These are phyloP conservation scores for Sander lucioperca DNA, from an alignment of 2,113 vertebrate species.

Conservation along the genomic window DNA sequence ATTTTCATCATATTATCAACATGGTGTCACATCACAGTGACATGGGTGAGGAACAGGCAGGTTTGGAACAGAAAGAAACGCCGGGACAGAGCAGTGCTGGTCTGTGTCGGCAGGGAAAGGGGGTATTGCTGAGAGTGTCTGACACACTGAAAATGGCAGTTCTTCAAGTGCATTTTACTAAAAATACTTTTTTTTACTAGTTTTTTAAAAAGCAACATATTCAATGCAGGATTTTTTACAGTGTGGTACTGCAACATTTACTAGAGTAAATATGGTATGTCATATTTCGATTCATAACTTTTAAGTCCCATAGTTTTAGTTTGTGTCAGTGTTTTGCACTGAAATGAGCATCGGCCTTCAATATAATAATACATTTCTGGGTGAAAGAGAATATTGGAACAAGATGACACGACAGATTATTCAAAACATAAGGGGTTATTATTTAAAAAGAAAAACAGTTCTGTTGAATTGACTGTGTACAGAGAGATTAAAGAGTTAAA, in stretches of 20 bases:
- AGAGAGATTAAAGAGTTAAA: not conserved
- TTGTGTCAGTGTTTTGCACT: not conserved
- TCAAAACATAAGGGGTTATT: not conserved
- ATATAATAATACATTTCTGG: not conserved
- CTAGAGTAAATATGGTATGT: too few relatives aligned
- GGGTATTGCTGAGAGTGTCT: constrained; percentile 80
- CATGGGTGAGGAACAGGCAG: constrained; percentile 91
- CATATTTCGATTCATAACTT: not conserved
- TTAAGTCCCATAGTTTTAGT: not conserved
- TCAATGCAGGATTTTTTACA: not conserved
- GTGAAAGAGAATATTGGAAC: not conserved
- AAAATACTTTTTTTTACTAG: too few relatives aligned
- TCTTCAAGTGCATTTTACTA: constrained; percentile 52
- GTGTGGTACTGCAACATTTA: not conserved
- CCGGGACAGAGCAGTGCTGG: constrained; percentile 78
- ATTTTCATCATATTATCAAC: not conserved
- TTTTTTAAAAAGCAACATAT: not conserved
- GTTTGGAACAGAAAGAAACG: constrained; percentile 87
- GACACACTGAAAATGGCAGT: constrained; percentile 75
- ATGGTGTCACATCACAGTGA: constrained; percentile 42
- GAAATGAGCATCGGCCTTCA: not conserved
- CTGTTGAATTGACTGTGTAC: not conserved
- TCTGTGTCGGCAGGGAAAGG: constrained; percentile 79
- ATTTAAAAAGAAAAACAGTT: too few relatives aligned
- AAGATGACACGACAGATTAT: not conserved